phyloP scores from a whole-genome alignment of 2,113 vertebrate genomes.

The Marcusenius ussheri region DNA sequence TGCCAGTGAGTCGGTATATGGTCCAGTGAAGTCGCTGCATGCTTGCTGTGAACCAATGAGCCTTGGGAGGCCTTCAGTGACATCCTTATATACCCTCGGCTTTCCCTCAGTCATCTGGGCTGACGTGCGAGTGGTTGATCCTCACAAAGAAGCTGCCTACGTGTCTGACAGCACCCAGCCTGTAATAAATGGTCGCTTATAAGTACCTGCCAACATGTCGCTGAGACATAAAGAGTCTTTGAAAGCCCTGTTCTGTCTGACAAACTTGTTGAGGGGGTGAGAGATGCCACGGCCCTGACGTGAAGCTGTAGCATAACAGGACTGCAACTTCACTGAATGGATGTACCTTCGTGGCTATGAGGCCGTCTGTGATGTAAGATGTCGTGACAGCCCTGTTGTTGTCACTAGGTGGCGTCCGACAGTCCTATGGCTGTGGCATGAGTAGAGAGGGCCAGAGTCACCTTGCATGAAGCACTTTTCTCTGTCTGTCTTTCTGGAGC shows the following conservation, averaged over 20 bases:
- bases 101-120: background rate
- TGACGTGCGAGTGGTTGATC: background rate
- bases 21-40: background rate
- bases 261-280: background rate
- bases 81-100: background rate
- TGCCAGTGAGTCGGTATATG: background rate
- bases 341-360: background rate
- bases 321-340: background rate
- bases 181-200: background rate
- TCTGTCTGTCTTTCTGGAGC: background rate
- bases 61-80: background rate
- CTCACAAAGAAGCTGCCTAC: background rate
- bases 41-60: background rate
- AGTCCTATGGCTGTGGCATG: background rate
- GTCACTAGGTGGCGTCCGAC: background rate
- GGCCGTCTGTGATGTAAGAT: background rate
- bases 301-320: background rate
- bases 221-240: background rate
- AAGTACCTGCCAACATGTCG: background rate
- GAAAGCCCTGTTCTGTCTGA: background rate
- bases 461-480: background rate
- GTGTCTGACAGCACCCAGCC: background rate
- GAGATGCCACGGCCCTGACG: background rate
- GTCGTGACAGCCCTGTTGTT: background rate
- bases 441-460: background rate